Base-by-base conservation (phyloP, 2,888 invertebrate species). In the Zeuzera pyrina region DNA sequence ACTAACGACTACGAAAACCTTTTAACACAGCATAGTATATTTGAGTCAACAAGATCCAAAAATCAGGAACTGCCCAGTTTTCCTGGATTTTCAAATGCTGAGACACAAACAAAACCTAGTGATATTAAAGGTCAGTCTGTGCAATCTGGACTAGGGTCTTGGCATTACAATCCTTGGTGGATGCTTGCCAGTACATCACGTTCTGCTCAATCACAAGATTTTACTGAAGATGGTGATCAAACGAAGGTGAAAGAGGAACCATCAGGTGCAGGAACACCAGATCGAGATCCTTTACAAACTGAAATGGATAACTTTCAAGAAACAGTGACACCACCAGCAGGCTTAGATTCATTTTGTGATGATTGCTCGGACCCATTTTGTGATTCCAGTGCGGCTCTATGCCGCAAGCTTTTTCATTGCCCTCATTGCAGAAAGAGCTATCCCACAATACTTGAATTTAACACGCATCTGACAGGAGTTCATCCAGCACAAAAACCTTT, bases 141-240 rank as follows among this genome's bases (percentile, higher is more conserved):
- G 13, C 83, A 83, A 32, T 52, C 78, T 15, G 68, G 72, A 19
- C 46, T 84, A 29, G 78, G 81, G 19, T 59, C 84, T 34, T 84
- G 84, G 84, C 84, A 83, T 42, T 84, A 84, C 45, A 84, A 84
- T 36, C 84, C 84, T 14, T 84, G 84, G 84, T 84, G 84, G 84
- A 84, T 84, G 84, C 61, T 84, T 15, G 84, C 84, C 12, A 70
- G 84, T 41, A 84, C 84, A 2, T 84, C 84, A 5, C 63, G 83
- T 27, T 74, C 65, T 52, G 62, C 74, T 31, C 74, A 78, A 2
- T 69, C 77, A 1, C 83, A 83, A 41, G 78, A 81, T 41, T 84
- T 66, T 47, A 67, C 74, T 13, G 84, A 84, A 45, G 63, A 62
- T 38, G 71, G 63, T 57, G 79, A 83, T 29, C 70, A 77, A 47